phyloP scores from a whole-genome alignment of 2,888 invertebrate genomes.

The Agrotis ipsilon region DNA sequence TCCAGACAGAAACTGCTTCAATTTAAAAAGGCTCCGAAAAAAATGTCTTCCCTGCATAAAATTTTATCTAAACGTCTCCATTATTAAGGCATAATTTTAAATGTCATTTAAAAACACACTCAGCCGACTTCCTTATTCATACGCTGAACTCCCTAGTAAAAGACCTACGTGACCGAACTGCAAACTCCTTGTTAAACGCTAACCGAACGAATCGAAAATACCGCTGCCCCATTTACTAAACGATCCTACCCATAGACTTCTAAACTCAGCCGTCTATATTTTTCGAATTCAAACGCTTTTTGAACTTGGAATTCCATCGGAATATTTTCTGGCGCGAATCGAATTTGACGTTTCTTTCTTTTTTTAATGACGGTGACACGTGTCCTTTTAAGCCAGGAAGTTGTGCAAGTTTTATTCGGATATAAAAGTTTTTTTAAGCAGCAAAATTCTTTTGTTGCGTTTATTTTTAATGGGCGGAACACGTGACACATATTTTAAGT shows the following conservation, averaged over 20 bases:
- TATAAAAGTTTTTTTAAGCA: slow-evolving; percentile 62
- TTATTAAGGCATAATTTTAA: slow-evolving; percentile 68
- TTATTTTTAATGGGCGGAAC: slow-evolving; percentile 65
- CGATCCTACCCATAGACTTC: slow-evolving; percentile 53
- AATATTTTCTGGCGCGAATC: slow-evolving; percentile 68
- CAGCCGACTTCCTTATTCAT: slow-evolving; percentile 68
- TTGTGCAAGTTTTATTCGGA: slow-evolving; percentile 68
- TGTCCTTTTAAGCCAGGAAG: slow-evolving; percentile 63
- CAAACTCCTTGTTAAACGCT: slow-evolving; percentile 64
- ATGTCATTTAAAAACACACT: slow-evolving; percentile 67
- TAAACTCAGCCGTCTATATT: slow-evolving; percentile 58
- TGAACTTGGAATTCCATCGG: slow-evolving; percentile 69
- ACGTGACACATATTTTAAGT: slow-evolving; percentile 56
- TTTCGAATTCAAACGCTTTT: slow-evolving; percentile 66
- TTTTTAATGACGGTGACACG: slow-evolving; percentile 63
- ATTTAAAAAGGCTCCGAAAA: slow-evolving; percentile 20
- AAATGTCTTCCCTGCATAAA: slow-evolving; percentile 39
- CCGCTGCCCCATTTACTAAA: slow-evolving; percentile 55
- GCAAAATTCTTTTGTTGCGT: slow-evolving; percentile 61
- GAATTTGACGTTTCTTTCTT: slow-evolving; percentile 66
- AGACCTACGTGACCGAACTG: slow-evolving; percentile 75
- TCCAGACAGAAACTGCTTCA: not conserved
- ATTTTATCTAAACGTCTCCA: slow-evolving; percentile 62
- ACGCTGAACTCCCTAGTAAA: slow-evolving; percentile 71
- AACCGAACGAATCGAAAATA: slow-evolving; percentile 70